phyloP scores from a whole-genome alignment of 2,888 invertebrate genomes.

The Eueremaeus valkanovi region DNA sequence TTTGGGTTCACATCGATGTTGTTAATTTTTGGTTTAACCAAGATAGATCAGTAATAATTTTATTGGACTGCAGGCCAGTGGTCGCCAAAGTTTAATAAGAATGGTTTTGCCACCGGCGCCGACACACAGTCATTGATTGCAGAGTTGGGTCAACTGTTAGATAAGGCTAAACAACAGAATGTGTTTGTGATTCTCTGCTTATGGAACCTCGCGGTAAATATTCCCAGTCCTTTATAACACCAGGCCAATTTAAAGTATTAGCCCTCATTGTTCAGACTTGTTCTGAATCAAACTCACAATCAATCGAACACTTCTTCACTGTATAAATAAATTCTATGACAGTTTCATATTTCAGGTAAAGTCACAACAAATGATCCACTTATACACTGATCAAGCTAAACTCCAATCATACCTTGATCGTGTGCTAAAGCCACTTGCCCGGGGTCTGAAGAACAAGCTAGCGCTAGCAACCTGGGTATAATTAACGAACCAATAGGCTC shows the following conservation, averaged over 20 bases:
- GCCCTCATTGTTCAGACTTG: too few relatives aligned
- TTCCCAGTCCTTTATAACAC: too few relatives aligned
- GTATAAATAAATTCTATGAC: too few relatives aligned
- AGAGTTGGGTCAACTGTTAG: constrained; percentile 6
- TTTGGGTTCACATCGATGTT: too few relatives aligned
- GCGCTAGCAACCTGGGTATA: neutral
- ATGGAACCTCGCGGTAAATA: neutral
- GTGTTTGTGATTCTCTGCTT: neutral
- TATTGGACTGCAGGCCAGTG: too few relatives aligned
- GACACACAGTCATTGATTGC: neutral
- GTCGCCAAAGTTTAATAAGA: neutral
- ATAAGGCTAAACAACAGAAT: neutral
- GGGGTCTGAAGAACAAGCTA: neutral
- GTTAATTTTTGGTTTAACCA: too few relatives aligned
- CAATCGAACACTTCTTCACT: too few relatives aligned
- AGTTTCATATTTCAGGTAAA: too few relatives aligned
- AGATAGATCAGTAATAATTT: too few relatives aligned
- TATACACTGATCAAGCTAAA: neutral
- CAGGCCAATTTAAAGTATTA: too few relatives aligned
- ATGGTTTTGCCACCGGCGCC: neutral
- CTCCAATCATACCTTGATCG: neutral
- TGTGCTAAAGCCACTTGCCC: neutral
- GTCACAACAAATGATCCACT: constrained; percentile 6
- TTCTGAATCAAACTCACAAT: too few relatives aligned
- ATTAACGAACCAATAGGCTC: constrained; percentile 4